Base-by-base conservation (phyloP, 2,888 invertebrate genomes). In the Apamea crenata region DNA sequence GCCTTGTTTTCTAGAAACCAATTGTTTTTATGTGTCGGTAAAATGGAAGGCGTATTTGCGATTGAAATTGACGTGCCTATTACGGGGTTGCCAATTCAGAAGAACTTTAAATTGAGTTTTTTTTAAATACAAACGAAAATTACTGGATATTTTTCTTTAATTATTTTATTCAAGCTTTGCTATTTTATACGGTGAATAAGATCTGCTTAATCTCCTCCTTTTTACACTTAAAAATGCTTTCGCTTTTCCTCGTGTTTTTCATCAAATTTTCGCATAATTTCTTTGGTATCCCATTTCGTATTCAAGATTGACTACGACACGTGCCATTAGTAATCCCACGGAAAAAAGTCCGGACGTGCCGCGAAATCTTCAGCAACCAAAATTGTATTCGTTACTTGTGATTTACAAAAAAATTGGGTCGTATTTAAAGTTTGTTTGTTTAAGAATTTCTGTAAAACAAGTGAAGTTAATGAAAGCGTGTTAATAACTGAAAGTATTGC, bases 1-100 rank as follows among this genome's bases (percentile, higher is more conserved):
- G 65, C 61, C 32, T 63, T 77, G 77, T 83, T 79, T 44, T 74
- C 59, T 66, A 36, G 67, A 65, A 83, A 83, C 59, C 50, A 67
- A 75, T 68, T 76, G 76, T 56, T 67, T 65, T 66, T 32, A 50
- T 66, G 63, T 47, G 50, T 65, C 1, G 14, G 4, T 50, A 5
- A 59, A 76, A 67, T 25, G 63, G 66, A n/a, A 70, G n/a, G 18
- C 66, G 50, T 77, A 44, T 77, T 47, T 74, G 50, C 32, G 40
- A 74, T 77, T 77, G 47, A 40, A 61, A 67, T 32, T 72, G 44
- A 44, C 21, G 47, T 59, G 56, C n/a, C 16, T 70, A 29, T 66
- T 67, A 36, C 12, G 14, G 21, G 53, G 8, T 53, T 3, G 2
- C 21, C 21, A 56, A 10, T 25, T 10, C 25, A 25, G 53, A 8